These are phyloP conservation scores for Helostoma temminkii DNA, from an alignment of 2,797 vertebrate species.

Conservation along the genomic window DNA sequence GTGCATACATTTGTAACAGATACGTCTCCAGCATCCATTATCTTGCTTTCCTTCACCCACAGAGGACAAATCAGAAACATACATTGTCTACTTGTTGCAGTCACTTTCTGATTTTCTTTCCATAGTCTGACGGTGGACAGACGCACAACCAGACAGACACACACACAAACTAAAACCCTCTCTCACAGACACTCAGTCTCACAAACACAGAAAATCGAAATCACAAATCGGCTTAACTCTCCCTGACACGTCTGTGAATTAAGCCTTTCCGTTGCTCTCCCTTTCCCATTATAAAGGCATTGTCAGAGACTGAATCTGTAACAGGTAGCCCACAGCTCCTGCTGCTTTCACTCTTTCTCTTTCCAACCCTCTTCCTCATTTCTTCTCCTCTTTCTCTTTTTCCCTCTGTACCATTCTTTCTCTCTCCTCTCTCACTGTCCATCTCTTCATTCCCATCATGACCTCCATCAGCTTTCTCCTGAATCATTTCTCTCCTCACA, in stretches of 20 bases:
- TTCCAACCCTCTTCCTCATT: slow-evolving; percentile 26
- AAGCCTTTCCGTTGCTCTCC: slow-evolving; percentile 80
- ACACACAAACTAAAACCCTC: slow-evolving; percentile 46
- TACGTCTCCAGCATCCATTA: slow-evolving; percentile 41
- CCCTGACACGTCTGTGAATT: slow-evolving; percentile 83
- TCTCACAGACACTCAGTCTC: slow-evolving; percentile 75
- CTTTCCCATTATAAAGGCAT: slow-evolving; percentile 80
- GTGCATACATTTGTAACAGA: slow-evolving; percentile 49
- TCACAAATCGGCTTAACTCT: slow-evolving; percentile 85
- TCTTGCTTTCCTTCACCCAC: neutral
- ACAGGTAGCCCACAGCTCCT: slow-evolving; percentile 77
- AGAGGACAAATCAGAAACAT: slow-evolving; percentile 68
- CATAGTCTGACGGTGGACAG: slow-evolving; percentile 39
- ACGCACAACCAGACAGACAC: slow-evolving; percentile 33
- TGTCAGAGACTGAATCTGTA: slow-evolving; percentile 78
- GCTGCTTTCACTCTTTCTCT: no score
- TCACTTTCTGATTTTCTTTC: slow-evolving; percentile 61
- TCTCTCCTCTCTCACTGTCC: slow-evolving; percentile 8
- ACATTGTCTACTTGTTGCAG: slow-evolving; percentile 69
- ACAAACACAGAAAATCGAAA: slow-evolving; percentile 83
- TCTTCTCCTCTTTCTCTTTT: slow-evolving; percentile 29
- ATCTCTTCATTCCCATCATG: slow-evolving; percentile 35
- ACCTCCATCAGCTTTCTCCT: slow-evolving; percentile 64
- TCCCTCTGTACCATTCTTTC: slow-evolving; percentile 22
- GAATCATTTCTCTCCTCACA: slow-evolving; percentile 55